These are phyloP conservation scores for Syngnathus acus DNA, from an alignment of 2,797 vertebrate species.

Conservation along the genomic window DNA sequence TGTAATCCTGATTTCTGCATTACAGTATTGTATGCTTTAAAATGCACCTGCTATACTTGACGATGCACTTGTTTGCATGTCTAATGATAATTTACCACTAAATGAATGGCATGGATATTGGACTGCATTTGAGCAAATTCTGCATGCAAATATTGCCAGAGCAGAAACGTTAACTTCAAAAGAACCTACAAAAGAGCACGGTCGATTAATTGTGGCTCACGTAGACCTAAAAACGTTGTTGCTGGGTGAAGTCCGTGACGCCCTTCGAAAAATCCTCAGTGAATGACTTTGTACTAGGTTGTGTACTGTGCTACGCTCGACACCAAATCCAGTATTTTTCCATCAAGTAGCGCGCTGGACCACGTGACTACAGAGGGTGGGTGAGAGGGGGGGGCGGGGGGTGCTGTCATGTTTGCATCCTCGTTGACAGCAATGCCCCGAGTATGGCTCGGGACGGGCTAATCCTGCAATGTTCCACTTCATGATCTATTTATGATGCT, in stretches of 20 bases:
- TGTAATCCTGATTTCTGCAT: not conserved
- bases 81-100: not conserved
- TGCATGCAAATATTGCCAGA: not conserved
- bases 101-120: not conserved
- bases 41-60: slow-evolving; percentile 1
- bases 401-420: slow-evolving; percentile 60
- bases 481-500: not conserved
- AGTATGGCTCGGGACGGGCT: slow-evolving; percentile 12
- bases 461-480: not conserved
- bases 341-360: slow-evolving; percentile 73
- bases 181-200: not conserved
- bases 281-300: slow-evolving; percentile 59
- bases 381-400: slow-evolving; percentile 3
- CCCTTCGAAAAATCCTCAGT: slow-evolving; percentile 52
- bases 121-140: not conserved
- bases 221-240: slow-evolving; percentile 39
- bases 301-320: slow-evolving; percentile 58
- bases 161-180: not conserved
- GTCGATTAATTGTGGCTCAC: not conserved
- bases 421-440: slow-evolving; percentile 35
- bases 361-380: slow-evolving; percentile 64
- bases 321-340: slow-evolving; percentile 82
- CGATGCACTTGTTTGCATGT: not conserved
- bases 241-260: slow-evolving; percentile 58
- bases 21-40: not conserved